These are phyloP conservation scores for Malurus cyaneus DNA, from an alignment of 2,113 vertebrate genomes.

Conservation along the genomic window DNA sequence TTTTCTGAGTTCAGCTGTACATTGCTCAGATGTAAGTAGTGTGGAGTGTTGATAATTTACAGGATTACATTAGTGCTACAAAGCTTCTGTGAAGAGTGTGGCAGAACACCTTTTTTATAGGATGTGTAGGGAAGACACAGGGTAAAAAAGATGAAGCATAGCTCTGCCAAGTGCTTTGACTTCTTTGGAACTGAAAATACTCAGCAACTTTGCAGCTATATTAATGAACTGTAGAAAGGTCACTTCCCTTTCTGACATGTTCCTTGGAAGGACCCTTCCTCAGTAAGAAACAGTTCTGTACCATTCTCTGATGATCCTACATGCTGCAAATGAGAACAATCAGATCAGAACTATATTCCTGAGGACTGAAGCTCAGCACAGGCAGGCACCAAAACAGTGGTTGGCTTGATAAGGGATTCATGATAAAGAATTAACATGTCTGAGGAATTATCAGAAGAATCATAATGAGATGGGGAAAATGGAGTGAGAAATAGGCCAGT, in stretches of 20 bases:
- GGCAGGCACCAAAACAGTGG: background rate
- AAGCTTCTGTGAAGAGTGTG: background rate
- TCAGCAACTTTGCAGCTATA: background rate
- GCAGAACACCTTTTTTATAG: background rate
- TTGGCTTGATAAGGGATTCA: background rate
- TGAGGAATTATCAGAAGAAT: background rate
- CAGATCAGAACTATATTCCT: background rate
- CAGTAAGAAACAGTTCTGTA: background rate
- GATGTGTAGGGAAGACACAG: fast-evolving
- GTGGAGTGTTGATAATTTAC: background rate
- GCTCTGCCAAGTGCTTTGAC: background rate
- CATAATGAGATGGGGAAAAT: background rate
- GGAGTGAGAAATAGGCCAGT: background rate
- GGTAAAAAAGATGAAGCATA: background rate
- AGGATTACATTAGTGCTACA: background rate
- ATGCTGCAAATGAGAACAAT: background rate
- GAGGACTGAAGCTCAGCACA: background rate
- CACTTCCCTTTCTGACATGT: background rate
- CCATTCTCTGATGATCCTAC: background rate
- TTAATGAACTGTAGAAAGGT: background rate
- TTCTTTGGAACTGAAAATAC: background rate
- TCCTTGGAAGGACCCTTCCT: background rate
- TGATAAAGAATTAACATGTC: background rate
- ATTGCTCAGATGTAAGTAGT: background rate
- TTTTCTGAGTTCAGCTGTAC: background rate